These are phyloP conservation scores for Baronia brevicornis DNA, from an alignment of 2,888 invertebrate species.

Conservation along the genomic window DNA sequence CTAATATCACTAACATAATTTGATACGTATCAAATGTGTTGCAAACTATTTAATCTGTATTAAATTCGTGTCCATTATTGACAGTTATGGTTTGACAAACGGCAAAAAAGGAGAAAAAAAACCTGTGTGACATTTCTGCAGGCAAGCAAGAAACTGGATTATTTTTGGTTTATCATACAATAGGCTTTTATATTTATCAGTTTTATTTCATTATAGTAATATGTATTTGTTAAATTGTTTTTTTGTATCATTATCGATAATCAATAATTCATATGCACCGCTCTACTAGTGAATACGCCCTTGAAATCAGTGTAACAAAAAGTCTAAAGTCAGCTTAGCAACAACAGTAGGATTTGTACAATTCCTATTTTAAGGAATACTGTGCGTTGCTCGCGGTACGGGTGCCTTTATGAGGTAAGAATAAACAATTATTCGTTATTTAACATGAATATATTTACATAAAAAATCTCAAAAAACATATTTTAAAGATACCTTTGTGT, in stretches of 20 bases:
- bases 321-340: constrained; percentile 70
- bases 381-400: constrained; percentile 31
- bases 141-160: constrained; percentile 33
- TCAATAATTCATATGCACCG: constrained; percentile 27
- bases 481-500: constrained; percentile 19
- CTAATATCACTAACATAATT: too few species aligned
- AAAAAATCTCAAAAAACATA: constrained; percentile 5
- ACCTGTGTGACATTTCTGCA: constrained; percentile 38
- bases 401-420: constrained; percentile 59
- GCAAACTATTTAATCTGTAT: constrained; percentile 11
- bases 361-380: constrained; percentile 45
- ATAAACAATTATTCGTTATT: constrained; percentile 15
- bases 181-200: constrained; percentile 29
- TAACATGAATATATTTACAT: constrained; percentile 4
- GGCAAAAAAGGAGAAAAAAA: constrained; percentile 23
- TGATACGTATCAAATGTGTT: too few species aligned
- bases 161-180: constrained; percentile 41
- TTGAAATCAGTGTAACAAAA: constrained; percentile 64
- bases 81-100: constrained; percentile 15
- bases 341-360: constrained; percentile 54
- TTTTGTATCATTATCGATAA: constrained; percentile 21
- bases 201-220: constrained; percentile 19
- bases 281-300: constrained; percentile 52
- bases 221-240: constrained; percentile 21
- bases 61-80: constrained; percentile 15